Conservation (phyloP, 2,113 vertebrate species). For the Antennarius striatus region DNA sequence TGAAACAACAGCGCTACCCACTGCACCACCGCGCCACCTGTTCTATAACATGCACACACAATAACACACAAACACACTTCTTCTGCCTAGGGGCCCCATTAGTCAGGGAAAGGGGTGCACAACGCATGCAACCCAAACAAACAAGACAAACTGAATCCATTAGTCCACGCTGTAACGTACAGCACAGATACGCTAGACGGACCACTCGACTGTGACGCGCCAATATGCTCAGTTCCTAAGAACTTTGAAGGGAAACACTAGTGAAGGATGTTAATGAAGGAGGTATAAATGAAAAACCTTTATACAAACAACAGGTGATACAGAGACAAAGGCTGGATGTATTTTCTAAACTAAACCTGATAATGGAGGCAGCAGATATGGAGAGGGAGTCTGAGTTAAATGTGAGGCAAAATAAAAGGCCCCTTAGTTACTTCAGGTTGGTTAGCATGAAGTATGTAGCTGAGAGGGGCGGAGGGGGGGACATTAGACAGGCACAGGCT, state of each 20-base stretch:
- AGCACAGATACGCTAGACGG: slow-evolving; percentile 75
- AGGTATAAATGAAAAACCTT: slow-evolving; percentile 9
- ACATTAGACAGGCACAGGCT: neutral
- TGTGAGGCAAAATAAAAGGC: slow-evolving; percentile 36
- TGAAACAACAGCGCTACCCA: too few species aligned
- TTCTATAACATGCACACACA: slow-evolving; percentile 6
- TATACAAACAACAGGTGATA: slow-evolving; percentile 53
- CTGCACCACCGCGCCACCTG: too few species aligned
- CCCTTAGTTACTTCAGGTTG: slow-evolving; percentile 52
- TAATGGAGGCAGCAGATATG: slow-evolving; percentile 20
- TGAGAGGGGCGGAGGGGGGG: slow-evolving; percentile 23
- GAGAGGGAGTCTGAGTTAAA: slow-evolving; percentile 51
- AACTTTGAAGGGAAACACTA: slow-evolving; percentile 44
- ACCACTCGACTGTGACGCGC: slow-evolving; percentile 82
- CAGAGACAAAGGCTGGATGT: slow-evolving; percentile 10
- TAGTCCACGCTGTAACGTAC: slow-evolving; percentile 84
- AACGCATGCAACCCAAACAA: slow-evolving; percentile 67
- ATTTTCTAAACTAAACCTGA: neutral
- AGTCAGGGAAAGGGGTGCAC: slow-evolving; percentile 81
- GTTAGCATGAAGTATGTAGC: slow-evolving; percentile 68
- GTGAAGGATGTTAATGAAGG: slow-evolving; percentile 7
- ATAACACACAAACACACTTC: slow-evolving; percentile 19
- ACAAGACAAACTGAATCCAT: slow-evolving; percentile 84
- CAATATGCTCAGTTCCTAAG: slow-evolving; percentile 77
- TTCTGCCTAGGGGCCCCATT: slow-evolving; percentile 75